Evolutionary conservation across 1,140 invertebrate genomes (phyloP).

Genomic region (Radopholus similis): DNA sequence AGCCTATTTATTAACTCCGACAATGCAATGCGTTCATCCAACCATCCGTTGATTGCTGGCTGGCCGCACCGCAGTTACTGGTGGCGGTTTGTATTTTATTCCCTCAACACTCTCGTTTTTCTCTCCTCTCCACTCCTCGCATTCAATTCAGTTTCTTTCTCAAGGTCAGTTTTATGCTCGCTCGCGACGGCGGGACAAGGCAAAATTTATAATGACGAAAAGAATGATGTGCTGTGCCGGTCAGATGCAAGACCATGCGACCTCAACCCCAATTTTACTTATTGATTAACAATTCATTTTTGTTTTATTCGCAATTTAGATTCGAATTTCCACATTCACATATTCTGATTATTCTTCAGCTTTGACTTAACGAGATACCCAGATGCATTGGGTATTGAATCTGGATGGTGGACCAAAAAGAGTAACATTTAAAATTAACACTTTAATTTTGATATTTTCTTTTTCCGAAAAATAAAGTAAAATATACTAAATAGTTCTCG

Average conservation of each 20-base stretch:
- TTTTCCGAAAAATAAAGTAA: neutral
- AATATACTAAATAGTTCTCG: too few species aligned
- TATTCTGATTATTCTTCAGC: neutral
- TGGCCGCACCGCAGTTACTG: too few species aligned
- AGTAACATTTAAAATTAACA: slow-evolving; percentile 2
- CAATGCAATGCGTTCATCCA: too few species aligned
- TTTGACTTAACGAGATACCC: too few species aligned
- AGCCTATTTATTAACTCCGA: too few species aligned
- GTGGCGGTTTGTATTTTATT: neutral
- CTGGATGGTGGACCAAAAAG: slow-evolving; percentile 37
- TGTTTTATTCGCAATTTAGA: too few species aligned
- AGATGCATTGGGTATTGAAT: slow-evolving; percentile 28
- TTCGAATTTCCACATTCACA: neutral
- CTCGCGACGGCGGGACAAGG: neutral
- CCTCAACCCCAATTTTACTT: slow-evolving; percentile 1
- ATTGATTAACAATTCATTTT: neutral
- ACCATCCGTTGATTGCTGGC: too few species aligned
- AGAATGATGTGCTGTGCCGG: neutral
- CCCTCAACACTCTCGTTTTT: neutral
- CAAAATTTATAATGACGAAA: neutral
- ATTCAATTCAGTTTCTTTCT: neutral
- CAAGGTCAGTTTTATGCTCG: neutral
- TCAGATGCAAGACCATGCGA: too few species aligned
- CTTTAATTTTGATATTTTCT: too few species aligned
- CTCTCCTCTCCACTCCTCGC: neutral